Percentiles rank a stretch among this genome's conserved stretches.
These are phyloP conservation scores for Hirtodrosophila trivittata DNA, from an alignment of 2,888 invertebrate genomes.

Conservation along the genomic window DNA sequence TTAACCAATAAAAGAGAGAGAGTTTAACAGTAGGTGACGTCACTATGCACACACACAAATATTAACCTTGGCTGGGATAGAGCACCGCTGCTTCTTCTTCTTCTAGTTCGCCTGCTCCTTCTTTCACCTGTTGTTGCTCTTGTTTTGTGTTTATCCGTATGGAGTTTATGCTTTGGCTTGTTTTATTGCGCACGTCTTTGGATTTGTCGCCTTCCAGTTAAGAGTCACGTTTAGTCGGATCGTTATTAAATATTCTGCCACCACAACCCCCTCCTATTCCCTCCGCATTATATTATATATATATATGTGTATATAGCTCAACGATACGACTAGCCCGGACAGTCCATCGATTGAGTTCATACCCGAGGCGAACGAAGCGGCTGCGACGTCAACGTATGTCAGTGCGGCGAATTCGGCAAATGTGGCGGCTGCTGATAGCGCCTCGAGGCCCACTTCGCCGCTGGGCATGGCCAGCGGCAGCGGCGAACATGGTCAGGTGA, in stretches of 20 bases:
- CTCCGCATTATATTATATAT: conserved; percentile 15
- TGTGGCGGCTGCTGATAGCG: conserved; percentile 51
- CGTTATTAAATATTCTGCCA: conserved; percentile 25
- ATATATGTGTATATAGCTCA: conserved; percentile 50
- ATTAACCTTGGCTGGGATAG: too few species aligned
- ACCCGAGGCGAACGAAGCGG: conserved; percentile 72
- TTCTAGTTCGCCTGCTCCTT: background rate
- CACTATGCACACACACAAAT: too few species aligned
- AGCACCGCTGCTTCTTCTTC: too few species aligned
- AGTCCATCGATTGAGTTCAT: conserved; percentile 80
- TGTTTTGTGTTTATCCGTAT: background rate
- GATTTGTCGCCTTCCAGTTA: conserved; percentile 8
- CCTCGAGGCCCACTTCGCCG: conserved; percentile 85
- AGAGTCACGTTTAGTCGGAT: conserved; percentile 25
- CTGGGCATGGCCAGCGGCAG: conserved; percentile 58
- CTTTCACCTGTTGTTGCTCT: background rate
- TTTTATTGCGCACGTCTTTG: background rate
- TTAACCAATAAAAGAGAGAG: too few species aligned
- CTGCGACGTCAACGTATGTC: conserved; percentile 17
- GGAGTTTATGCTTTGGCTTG: background rate
- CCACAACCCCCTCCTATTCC: conserved; percentile 4
- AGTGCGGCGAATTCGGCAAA: conserved; percentile 8
- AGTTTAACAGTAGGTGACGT: too few species aligned
- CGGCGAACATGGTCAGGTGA: conserved; percentile 54
- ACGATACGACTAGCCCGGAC: conserved; percentile 77